Conservation (phyloP, 2,797 vertebrate species). For the Gadopsis bispinosus region DNA sequence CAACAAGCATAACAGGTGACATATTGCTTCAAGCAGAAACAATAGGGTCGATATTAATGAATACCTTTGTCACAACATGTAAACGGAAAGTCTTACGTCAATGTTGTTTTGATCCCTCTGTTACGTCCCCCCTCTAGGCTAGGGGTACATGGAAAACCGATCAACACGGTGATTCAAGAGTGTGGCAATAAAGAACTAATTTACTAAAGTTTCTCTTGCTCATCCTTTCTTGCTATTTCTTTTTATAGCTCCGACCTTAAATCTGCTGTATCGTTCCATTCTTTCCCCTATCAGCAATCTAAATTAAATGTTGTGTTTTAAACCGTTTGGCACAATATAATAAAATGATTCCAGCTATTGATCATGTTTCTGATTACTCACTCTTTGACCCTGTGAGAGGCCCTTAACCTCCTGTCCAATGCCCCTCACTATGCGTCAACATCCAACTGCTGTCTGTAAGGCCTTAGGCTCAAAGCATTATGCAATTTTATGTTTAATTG, state of each 20-base stretch:
- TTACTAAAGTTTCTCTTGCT: neutral
- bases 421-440: neutral
- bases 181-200: too few species aligned
- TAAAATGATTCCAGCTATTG: neutral
- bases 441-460: neutral
- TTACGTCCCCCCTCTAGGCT: too few species aligned
- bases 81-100: conserved; percentile 33
- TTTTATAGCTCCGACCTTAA: neutral
- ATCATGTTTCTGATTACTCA: neutral
- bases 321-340: neutral
- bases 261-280: neutral
- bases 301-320: neutral
- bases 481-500: neutral
- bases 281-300: neutral
- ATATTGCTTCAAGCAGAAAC: conserved; percentile 51
- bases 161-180: too few species aligned
- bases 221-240: neutral
- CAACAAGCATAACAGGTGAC: conserved; percentile 67
- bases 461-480: neutral
- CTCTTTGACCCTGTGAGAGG: neutral
- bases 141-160: too few species aligned
- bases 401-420: neutral
- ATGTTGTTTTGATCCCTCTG: conserved; percentile 62
- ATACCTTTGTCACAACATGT: conserved; percentile 65
- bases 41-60: conserved; percentile 37